These are phyloP conservation scores for Cheilosia soror DNA, from an alignment of 2,888 invertebrate species.

Conservation along the genomic window DNA sequence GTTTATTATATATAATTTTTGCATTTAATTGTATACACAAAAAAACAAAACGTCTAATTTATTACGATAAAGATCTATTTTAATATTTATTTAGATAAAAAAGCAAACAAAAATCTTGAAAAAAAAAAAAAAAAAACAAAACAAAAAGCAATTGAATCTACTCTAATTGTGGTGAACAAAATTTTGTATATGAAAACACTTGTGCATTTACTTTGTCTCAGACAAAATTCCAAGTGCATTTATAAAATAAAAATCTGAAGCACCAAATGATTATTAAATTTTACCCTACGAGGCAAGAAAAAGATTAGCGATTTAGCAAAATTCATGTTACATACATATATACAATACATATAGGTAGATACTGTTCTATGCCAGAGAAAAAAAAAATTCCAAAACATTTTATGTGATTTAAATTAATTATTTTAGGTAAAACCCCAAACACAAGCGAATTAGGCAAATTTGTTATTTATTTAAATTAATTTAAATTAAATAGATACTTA, in stretches of 20 bases:
- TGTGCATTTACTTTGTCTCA: constrained; percentile 59
- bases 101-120: constrained; percentile 5
- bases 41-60: constrained; percentile 61
- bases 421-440: constrained; percentile 59
- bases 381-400: constrained; percentile 67
- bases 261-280: constrained; percentile 47
- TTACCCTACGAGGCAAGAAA: neutral
- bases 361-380: constrained; percentile 53
- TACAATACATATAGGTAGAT: constrained; percentile 17
- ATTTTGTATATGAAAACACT: constrained; percentile 31
- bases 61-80: constrained; percentile 67
- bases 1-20: constrained; percentile 62
- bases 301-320: constrained; percentile 47
- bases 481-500: constrained; percentile 54
- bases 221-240: constrained; percentile 70
- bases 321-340: constrained; percentile 39
- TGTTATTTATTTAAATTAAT: constrained; percentile 70
- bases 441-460: constrained; percentile 55
- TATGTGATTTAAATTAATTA: constrained; percentile 74
- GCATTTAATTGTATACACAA: constrained; percentile 65
- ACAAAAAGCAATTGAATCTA: constrained; percentile 62
- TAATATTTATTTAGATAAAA: constrained; percentile 69
- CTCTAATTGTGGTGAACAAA: constrained; percentile 51
- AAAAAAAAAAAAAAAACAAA: constrained; percentile 2
- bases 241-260: constrained; percentile 53